phyloP scores from a whole-genome alignment of 2,888 invertebrate genomes.

The Eupeodes luniger region DNA sequence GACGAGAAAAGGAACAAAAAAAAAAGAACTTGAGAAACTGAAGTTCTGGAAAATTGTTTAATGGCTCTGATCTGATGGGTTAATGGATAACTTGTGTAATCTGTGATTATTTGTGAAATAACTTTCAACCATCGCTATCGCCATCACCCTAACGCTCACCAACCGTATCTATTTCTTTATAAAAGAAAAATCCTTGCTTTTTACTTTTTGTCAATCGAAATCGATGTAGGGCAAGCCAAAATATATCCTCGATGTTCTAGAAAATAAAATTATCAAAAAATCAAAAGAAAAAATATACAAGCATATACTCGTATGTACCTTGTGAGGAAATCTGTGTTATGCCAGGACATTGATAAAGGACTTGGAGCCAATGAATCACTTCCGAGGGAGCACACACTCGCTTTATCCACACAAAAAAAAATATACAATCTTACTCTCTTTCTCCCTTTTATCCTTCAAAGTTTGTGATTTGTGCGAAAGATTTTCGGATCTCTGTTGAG shows the following conservation, averaged over 20 bases:
- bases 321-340: conserved; percentile 41
- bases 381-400: neutral
- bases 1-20: conserved; percentile 10
- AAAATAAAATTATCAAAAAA: conserved; percentile 29
- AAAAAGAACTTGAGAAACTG: conserved; percentile 45
- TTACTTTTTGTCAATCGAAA: conserved; percentile 61
- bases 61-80: conserved; percentile 77
- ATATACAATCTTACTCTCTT: too few relatives aligned
- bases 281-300: conserved; percentile 18
- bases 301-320: conserved; percentile 27
- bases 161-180: conserved; percentile 39
- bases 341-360: conserved; percentile 71
- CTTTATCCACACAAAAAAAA: neutral
- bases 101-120: conserved; percentile 76
- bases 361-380: conserved; percentile 70
- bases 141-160: neutral
- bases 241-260: conserved; percentile 10
- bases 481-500: conserved; percentile 70
- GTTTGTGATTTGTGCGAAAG: conserved; percentile 75
- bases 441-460: conserved; percentile 44
- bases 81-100: conserved; percentile 79
- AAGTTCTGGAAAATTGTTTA: conserved; percentile 77
- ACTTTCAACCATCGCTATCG: conserved; percentile 56
- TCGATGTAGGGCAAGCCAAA: conserved; percentile 56
- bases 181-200: conserved; percentile 34